Evolutionary conservation across 2,888 invertebrate genomes (phyloP).

Genomic region (Aethes cnicana): DNA sequence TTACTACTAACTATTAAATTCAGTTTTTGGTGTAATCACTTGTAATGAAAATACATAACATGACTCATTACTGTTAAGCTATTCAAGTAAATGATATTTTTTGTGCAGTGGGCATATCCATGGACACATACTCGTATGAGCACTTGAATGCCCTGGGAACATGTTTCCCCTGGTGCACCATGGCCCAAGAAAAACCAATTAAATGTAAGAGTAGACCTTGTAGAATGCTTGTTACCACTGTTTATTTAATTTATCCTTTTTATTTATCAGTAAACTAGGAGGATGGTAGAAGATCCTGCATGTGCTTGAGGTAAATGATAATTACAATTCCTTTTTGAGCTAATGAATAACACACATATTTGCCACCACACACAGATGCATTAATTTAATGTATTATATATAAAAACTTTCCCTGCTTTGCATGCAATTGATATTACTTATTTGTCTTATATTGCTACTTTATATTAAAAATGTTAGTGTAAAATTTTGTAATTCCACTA

Average conservation of each 20-base stretch:
- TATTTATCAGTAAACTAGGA: constrained; percentile 51
- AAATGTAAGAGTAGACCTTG: constrained; percentile 58
- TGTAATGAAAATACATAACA: too few species aligned
- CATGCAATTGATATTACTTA: too few species aligned
- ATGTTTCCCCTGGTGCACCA: constrained; percentile 89
- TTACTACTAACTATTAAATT: too few species aligned
- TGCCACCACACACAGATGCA: too few species aligned
- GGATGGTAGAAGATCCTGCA: constrained; percentile 54
- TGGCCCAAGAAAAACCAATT: constrained; percentile 68
- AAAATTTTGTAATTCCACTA: too few species aligned
- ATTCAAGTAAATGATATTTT: constrained; percentile 9
- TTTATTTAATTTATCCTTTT: constrained; percentile 40
- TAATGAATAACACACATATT: too few species aligned
- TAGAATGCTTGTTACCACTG: constrained; percentile 23
- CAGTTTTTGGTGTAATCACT: too few species aligned
- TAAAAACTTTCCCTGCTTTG: too few species aligned
- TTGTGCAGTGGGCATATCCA: constrained; percentile 82
- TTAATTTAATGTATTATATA: too few species aligned
- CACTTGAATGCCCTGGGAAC: constrained; percentile 89
- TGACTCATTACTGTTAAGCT: too few species aligned
- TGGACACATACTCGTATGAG: constrained; percentile 89
- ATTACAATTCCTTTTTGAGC: constrained; percentile 33
- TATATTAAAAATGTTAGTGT: too few species aligned
- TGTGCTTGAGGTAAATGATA: constrained; percentile 50
- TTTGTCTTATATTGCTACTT: too few species aligned